phyloP scores from a whole-genome alignment of 2,113 vertebrate genomes.

The Sceloporus tristichus region DNA sequence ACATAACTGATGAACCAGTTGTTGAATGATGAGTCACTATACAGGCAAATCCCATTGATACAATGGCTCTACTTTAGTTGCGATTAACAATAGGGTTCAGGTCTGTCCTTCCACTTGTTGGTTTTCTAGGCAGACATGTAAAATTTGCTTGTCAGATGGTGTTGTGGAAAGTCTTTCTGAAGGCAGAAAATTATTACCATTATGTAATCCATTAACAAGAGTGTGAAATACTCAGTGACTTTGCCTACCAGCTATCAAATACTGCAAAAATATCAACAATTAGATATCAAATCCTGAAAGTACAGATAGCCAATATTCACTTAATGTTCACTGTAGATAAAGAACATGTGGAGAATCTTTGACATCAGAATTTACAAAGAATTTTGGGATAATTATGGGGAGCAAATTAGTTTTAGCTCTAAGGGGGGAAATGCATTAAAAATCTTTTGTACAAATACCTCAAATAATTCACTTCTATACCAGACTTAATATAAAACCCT shows the following conservation, averaged over 20 bases:
- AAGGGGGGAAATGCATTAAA: neutral
- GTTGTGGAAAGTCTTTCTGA: too few relatives aligned
- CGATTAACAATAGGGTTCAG: too few relatives aligned
- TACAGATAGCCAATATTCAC: neutral
- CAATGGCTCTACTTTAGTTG: too few relatives aligned
- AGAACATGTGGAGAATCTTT: neutral
- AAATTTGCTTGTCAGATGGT: too few relatives aligned
- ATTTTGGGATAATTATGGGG: neutral
- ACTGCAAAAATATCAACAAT: neutral
- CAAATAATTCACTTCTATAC: neutral
- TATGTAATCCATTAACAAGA: too few relatives aligned
- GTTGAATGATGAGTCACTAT: neutral
- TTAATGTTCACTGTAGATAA: neutral
- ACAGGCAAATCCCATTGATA: too few relatives aligned
- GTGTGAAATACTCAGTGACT: neutral
- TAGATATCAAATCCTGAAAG: neutral
- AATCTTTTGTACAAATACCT: neutral
- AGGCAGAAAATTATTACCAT: too few relatives aligned
- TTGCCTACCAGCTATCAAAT: neutral
- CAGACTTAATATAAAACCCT: neutral
- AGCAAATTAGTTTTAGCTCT: too few relatives aligned
- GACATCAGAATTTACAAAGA: neutral
- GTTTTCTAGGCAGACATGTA: too few relatives aligned
- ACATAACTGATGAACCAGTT: too few relatives aligned
- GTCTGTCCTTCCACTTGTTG: too few relatives aligned